Base-by-base conservation (phyloP, 2,113 vertebrate species). In the Seriola aureovittata region DNA sequence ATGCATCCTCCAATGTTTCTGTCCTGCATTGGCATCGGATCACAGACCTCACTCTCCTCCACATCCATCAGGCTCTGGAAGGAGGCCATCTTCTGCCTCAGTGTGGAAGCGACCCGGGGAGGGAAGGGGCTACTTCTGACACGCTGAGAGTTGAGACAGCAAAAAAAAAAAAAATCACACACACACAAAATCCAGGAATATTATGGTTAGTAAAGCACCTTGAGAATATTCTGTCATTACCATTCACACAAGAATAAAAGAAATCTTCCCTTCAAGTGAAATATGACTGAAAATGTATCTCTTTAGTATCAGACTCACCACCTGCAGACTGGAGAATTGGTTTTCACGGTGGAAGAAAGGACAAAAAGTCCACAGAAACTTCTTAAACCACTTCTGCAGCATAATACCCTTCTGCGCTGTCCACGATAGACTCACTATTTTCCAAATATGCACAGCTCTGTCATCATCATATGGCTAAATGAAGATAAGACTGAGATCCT, bases 1-100 rank as follows among this genome's bases (percentile, higher is more conserved):
- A 92, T 85, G 90, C 79, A 81, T 92, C 82, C 85, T 70, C 85
- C 92, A 57, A 81, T 72, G 77, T 78, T 48, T 82, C 71, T 23
- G 44, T 88, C 85, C 87, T 81, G 85, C 63, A 11, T 73, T 86
- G 88, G 91, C 57, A 62, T 21, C 0, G 36, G 70, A 85, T 92
- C 88, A 70, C 69, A 89, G 70, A 62, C 82, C 63, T 85, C 87
- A n/a, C 71, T 86, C 68, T 95, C 94, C 23, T 89, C 94, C 65
- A 91, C 85, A 78, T 86, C 91, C 94, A 95, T 91, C 84, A 96
- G 75, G 71, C 68, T 85, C 81, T 95, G 94, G 95, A 95, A 96
- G 23, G 92, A 90, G 54, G 93, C 94, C 88, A 96, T 95, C 88
- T 95, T 96, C 88, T 95, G 92, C 84, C 86, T 95, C 78, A 96